Base-by-base conservation (phyloP, 2,113 vertebrate genomes). In the Malurus elegans region DNA sequence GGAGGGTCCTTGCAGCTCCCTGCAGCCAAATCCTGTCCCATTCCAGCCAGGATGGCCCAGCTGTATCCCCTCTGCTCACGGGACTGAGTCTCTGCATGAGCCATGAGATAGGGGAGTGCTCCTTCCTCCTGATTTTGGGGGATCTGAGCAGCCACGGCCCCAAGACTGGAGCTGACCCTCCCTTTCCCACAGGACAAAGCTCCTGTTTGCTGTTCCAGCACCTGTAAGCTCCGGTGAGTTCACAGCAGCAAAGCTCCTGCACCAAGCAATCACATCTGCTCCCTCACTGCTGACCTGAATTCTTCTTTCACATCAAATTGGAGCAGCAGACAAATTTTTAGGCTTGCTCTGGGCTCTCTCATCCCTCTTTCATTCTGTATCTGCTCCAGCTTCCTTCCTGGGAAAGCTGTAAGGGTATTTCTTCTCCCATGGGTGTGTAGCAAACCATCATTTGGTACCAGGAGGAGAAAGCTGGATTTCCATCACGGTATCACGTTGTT, bases 11-110 rank as follows among this genome's bases (percentile, higher is more conserved):
- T 14, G 60, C 64, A 48, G 67, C 45, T 73, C 26, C 44, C 12
- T 3, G 1, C 34, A 51, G 26, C 42, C 2, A 0, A 45, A 72
- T 16, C 40, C 40, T 78, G 50, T 24, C 69, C 1, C 0, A 2
- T 3, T 2, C 54, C 74, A 31, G 54, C 82, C 4, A 0, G 31
- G 54, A 36, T 20, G 65, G 25, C 38, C 53, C 71, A 79, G 62
- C 25, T n/a, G 57, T 11, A 19, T 18, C 47, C 29, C 25, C 67
- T 32, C 62, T 72, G 70, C 61, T 48, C 51, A 11, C 2, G 2
- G 29, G 28, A 47, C 47, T 74, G 2, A 0, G 20, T 32, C 54
- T 14, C 7, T 36, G 7, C 2, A 6, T 12, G 28, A 13, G 5
- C 62, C 65, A 42, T 1, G 4, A 90, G 47, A 29, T 45, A 42